A percentile compares a stretch with the other conserved stretches of the same genome.
These are phyloP conservation scores for Phocides pigmalion DNA, from an alignment of 1,140 invertebrate genomes.

Conservation along the genomic window DNA sequence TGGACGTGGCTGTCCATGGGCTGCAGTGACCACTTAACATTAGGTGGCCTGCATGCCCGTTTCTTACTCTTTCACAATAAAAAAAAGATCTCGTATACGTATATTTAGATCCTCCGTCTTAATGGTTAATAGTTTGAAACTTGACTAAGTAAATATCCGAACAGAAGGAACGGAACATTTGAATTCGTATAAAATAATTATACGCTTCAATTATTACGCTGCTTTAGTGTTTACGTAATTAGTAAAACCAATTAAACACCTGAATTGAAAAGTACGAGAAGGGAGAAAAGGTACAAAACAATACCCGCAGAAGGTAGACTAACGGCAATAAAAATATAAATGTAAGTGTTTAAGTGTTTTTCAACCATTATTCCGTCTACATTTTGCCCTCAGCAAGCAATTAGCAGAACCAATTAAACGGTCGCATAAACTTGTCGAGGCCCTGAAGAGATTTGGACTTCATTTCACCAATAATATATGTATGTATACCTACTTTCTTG, in stretches of 20 bases:
- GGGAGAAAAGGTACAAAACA: conserved; percentile 3
- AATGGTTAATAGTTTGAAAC: no score
- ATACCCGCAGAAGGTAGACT: background rate
- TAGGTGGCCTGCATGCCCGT: no score
- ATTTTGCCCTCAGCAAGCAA: conserved; percentile 35
- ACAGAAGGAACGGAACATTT: no score
- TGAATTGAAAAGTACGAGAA: conserved; percentile 5
- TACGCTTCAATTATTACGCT: background rate
- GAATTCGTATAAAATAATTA: no score
- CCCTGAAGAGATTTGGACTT: background rate
- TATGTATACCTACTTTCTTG: no score
- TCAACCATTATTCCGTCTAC: conserved; percentile 12
- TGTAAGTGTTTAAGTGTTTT: conserved; percentile 15
- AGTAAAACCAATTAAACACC: conserved; percentile 26
- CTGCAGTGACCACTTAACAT: no score
- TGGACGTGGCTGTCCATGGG: no score
- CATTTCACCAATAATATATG: no score
- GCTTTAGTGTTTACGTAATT: conserved; percentile 20
- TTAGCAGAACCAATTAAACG: conserved; percentile 45
- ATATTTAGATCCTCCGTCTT: no score
- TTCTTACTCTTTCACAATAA: no score
- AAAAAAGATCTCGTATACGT: no score
- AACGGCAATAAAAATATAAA: conserved; percentile 11
- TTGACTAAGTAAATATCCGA: no score
- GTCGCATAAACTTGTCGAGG: background rate